Evolutionary conservation across 2,888 invertebrate genomes (phyloP), one percentile per base, ranked within the genome.

Genomic region (Rhagophthalmus giganteus): DNA sequence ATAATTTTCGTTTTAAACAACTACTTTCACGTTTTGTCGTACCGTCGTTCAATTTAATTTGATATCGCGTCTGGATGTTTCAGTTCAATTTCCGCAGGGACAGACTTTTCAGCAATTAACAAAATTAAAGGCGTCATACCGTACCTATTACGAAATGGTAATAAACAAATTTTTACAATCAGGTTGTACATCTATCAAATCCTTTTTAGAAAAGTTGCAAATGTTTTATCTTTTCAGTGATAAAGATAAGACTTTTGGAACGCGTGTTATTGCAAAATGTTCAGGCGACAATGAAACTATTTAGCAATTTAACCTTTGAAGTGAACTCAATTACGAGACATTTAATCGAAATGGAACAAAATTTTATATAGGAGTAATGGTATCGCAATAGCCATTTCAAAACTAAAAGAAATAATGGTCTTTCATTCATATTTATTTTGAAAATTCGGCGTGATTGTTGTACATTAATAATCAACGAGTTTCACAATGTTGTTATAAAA

Each of bases 221-320:
- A 35, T 50, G 25, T 31, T 5, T 31, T 39, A 51, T 51, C 45
- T 44, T 34, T 44, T 40, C 10, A 10, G 27, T 34, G 35, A 47
- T 42, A 34, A 39, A 37, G 45, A 45, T 45, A 51, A 33, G 31
- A 44, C 37, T 51, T 57, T 45, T 33, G 33, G 46, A 45, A 42
- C 55, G 50, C 54, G 50, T 46, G 46, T 34, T 41, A 32, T 55
- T 55, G 52, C 55, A 55, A 55, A 55, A 55, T 42, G 37, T 20
- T 20, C 3, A 20, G 20, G 20, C 20, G 3, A 20, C 20, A 20
- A 20, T 20, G 7, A 7, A 20, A 20, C 20, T 20, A 20, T 20
- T 20, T 20, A 20, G 20, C 20, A 20, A 20, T 20, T 20, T 20
- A 20, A 20, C 20, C 20, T 20, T 20, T 20, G 20, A 20, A 20